Percentiles rank a stretch among this genome's conserved stretches.
Evolutionary conservation across 2,888 invertebrate genomes (phyloP).

Genomic region (Cerceris rybyensis): DNA sequence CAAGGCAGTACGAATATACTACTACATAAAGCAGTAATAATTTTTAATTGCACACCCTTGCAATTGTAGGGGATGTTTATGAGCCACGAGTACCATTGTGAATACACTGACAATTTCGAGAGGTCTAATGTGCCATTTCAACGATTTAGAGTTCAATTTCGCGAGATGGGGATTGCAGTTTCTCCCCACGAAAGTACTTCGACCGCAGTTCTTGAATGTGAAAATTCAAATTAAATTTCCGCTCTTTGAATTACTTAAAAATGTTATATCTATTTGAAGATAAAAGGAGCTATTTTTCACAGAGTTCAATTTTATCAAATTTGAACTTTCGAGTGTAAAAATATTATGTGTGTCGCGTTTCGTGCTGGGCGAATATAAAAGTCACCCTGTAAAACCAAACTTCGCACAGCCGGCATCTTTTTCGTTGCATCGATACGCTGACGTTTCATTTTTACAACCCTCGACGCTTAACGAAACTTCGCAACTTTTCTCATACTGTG

Average conservation of each 20-base stretch:
- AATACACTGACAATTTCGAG: slow-evolving; percentile 25
- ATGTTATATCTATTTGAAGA: too few relatives aligned
- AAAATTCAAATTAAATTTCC: too few relatives aligned
- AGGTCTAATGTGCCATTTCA: not conserved
- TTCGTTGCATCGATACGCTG: slow-evolving; percentile 1
- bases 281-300: too few relatives aligned
- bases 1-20: not conserved
- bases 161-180: not conserved
- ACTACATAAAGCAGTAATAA: slow-evolving; percentile 17
- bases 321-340: not conserved
- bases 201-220: too few relatives aligned
- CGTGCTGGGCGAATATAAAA: not conserved
- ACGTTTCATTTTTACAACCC: slow-evolving; percentile 28
- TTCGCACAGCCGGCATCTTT: not conserved
- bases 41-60: slow-evolving; percentile 23
- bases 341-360: not conserved
- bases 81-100: not conserved
- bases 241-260: too few relatives aligned
- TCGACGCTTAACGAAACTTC: slow-evolving; percentile 22
- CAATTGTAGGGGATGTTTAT: slow-evolving; percentile 11
- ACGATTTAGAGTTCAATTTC: slow-evolving; percentile 38
- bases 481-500: slow-evolving; percentile 8
- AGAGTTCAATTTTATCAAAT: not conserved
- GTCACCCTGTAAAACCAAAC: not conserved
- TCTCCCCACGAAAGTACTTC: too few relatives aligned